These are phyloP conservation scores for Isichthys henryi DNA, from an alignment of 2,113 vertebrate genomes.

Conservation along the genomic window DNA sequence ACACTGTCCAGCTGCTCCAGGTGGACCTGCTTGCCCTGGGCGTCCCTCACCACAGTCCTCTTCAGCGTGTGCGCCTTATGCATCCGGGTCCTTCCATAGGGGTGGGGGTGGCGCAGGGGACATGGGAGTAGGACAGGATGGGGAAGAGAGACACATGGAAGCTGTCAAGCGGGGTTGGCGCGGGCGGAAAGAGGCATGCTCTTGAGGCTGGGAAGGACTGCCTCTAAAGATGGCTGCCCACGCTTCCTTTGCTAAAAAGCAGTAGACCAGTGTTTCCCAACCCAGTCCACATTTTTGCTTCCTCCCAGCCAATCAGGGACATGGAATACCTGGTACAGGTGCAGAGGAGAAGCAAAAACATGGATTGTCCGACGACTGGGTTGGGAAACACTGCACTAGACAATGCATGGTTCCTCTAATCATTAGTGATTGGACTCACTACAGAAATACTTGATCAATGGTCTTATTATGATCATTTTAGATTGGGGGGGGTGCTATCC, in stretches of 20 bases:
- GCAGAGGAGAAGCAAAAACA: too few relatives aligned
- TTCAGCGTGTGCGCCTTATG: constrained; percentile 79
- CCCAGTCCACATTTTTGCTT: too few relatives aligned
- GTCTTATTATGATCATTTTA: neutral
- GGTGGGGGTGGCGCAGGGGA: neutral
- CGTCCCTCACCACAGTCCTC: constrained; percentile 89
- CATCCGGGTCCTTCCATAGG: constrained; percentile 71
- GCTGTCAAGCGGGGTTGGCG: neutral
- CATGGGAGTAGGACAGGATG: neutral
- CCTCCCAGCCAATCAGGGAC: too few relatives aligned
- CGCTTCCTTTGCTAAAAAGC: neutral
- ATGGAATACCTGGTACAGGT: too few relatives aligned
- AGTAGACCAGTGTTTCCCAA: neutral
- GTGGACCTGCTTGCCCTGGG: constrained; percentile 68
- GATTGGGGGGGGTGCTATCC: neutral
- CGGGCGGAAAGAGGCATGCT: neutral
- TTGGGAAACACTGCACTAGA: neutral
- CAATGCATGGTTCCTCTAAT: neutral
- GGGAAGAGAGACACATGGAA: neutral
- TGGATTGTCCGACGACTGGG: too few relatives aligned
- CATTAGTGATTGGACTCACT: neutral
- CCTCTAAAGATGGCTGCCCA: neutral
- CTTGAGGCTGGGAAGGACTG: neutral
- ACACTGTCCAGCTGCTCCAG: constrained; percentile 80
- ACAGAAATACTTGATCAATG: neutral